A percentile compares a stretch with the other conserved stretches of the same genome.
Evolutionary conservation across 2,113 vertebrate species (phyloP).

Genomic region (Lagopus muta): DNA sequence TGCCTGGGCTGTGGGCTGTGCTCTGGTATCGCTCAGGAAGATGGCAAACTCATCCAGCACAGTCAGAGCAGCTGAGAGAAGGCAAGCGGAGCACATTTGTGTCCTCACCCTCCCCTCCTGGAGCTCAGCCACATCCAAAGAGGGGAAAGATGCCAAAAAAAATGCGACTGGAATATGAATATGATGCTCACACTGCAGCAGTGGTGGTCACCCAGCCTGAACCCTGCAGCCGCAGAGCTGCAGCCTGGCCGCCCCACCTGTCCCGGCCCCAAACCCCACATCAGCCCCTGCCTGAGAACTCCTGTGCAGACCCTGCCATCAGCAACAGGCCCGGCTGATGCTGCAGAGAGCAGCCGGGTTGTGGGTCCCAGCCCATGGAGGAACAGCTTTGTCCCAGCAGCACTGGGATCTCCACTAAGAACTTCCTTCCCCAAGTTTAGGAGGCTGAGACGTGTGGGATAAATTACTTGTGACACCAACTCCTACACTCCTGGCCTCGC

Average conservation of each 20-base stretch:
- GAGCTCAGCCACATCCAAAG: slow-evolving; percentile 30
- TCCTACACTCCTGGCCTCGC: slow-evolving; percentile 61
- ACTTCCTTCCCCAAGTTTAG: slow-evolving; percentile 41
- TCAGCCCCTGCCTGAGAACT: too few species aligned
- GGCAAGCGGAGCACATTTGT: background rate
- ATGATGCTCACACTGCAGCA: slow-evolving; percentile 8
- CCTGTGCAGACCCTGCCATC: too few species aligned
- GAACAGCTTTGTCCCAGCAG: background rate
- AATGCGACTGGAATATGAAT: slow-evolving; percentile 14
- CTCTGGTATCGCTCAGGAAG: background rate
- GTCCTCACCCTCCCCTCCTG: background rate
- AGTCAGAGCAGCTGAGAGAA: background rate
- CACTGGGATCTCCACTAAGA: background rate
- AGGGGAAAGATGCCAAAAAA: slow-evolving; percentile 47
- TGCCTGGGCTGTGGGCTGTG: background rate
- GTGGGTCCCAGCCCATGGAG: too few species aligned
- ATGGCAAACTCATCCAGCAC: background rate
- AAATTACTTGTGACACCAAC: slow-evolving; percentile 68
- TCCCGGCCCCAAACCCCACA: background rate
- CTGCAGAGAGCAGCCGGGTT: too few species aligned
- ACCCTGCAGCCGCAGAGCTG: background rate
- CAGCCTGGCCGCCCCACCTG: background rate
- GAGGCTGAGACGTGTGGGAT: slow-evolving; percentile 43
- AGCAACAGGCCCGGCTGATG: too few species aligned
- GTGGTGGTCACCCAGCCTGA: slow-evolving; percentile 35